Percentiles rank a stretch among this genome's conserved stretches.
phyloP scores from a whole-genome alignment of 2,888 invertebrate genomes.

The Thecocarcelia acutangulata region DNA sequence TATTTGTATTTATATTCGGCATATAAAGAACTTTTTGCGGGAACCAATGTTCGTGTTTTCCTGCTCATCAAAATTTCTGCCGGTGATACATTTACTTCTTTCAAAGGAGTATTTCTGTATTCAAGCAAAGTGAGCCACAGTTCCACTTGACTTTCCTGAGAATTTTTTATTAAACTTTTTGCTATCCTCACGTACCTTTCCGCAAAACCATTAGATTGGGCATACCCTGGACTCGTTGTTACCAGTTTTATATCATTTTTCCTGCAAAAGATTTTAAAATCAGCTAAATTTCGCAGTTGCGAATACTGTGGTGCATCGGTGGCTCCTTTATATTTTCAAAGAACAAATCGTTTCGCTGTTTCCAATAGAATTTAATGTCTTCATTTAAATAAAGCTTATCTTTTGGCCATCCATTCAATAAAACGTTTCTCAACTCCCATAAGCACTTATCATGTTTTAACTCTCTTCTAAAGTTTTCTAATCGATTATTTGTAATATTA shows the following conservation, averaged over 20 bases:
- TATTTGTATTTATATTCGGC: no score
- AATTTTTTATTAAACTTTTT: constrained; percentile 59
- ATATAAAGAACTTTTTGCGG: no score
- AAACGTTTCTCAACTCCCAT: constrained; percentile 48
- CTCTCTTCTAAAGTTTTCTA: constrained; percentile 31
- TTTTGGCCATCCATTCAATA: constrained; percentile 66
- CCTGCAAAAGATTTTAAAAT: no score
- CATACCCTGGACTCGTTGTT: no score
- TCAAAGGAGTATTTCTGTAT: constrained; percentile 62
- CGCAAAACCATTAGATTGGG: no score
- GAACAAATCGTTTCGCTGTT: constrained; percentile 70
- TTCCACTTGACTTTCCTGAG: constrained; percentile 35
- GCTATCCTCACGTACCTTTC: no score
- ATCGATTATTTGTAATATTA: constrained; percentile 58
- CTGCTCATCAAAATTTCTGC: constrained; percentile 63
- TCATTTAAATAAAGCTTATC: neutral
- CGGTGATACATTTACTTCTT: constrained; percentile 52
- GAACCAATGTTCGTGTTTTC: constrained; percentile 31
- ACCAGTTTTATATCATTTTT: no score
- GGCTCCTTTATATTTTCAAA: no score
- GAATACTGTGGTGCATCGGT: constrained; percentile 61
- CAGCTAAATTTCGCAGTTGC: no score
- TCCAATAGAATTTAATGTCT: constrained; percentile 70
- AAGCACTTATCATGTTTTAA: constrained; percentile 8
- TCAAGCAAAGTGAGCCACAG: constrained; percentile 61